These are phyloP conservation scores for Malacoraja senta DNA, from an alignment of 2,797 vertebrate species.

Conservation along the genomic window DNA sequence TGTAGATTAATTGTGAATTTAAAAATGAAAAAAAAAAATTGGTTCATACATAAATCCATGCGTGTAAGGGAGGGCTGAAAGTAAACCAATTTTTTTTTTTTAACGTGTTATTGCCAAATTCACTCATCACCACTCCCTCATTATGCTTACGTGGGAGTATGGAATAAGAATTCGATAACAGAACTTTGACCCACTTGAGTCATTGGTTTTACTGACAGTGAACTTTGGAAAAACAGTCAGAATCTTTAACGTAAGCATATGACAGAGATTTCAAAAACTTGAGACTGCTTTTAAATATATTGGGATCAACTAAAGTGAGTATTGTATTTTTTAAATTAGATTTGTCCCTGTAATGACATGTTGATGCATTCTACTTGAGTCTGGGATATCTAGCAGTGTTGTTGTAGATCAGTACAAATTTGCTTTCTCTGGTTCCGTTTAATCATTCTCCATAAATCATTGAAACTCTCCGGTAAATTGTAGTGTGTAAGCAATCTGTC, in stretches of 20 bases:
- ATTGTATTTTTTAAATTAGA: background rate
- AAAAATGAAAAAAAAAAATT: background rate
- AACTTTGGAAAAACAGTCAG: background rate
- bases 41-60: background rate
- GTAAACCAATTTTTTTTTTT: background rate
- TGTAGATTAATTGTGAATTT: background rate
- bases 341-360: no score
- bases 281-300: background rate
- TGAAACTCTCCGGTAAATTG: background rate
- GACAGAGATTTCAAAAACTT: background rate
- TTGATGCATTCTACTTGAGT: background rate
- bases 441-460: background rate
- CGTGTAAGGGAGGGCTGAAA: background rate
- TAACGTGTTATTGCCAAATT: background rate
- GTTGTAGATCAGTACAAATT: background rate
- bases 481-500: no score
- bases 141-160: background rate
- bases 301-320: background rate
- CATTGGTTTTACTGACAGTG: background rate
- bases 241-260: background rate
- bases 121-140: background rate
- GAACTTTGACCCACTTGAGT: slow-evolving; percentile 5
- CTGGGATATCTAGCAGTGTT: background rate
- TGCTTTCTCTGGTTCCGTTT: background rate
- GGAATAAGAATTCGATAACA: background rate